A percentile compares a stretch with the other conserved stretches of the same genome.
phyloP scores from a whole-genome alignment of 2,888 invertebrate genomes.

The Agonopterix subpropinquella region DNA sequence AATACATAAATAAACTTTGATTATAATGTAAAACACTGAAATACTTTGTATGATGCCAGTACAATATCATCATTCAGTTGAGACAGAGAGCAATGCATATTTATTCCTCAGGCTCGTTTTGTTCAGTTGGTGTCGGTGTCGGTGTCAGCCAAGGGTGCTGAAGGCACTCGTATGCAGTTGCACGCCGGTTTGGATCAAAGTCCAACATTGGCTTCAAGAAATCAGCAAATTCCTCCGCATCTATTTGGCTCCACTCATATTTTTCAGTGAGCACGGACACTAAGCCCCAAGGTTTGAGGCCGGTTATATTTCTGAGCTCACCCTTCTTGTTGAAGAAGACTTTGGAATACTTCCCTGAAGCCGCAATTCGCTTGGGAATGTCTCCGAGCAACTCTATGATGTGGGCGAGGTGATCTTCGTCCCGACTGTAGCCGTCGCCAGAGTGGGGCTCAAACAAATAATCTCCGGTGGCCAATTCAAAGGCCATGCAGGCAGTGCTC shows the following conservation, averaged over 20 bases:
- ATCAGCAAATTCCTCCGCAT: conserved; percentile 94
- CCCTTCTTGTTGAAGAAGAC: conserved; percentile 97
- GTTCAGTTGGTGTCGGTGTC: conserved; percentile 42
- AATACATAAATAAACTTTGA: conserved; percentile 71
- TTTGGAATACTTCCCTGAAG: conserved; percentile 94
- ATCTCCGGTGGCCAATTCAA: conserved; percentile 99
- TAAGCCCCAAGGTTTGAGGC: conserved; percentile 97
- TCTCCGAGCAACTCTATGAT: conserved; percentile 98
- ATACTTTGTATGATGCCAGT: conserved; percentile 65
- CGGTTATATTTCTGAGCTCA: conserved; percentile 95
- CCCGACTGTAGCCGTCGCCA: conserved; percentile 96
- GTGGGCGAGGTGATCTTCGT: conserved; percentile 99
- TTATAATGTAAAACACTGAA: conserved; percentile 66
- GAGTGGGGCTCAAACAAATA: conserved; percentile 99
- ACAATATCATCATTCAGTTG: conserved; percentile 44
- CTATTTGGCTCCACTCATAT: conserved; percentile 94
- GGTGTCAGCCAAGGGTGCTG: conserved; percentile 92
- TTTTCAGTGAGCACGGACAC: conserved; percentile 96
- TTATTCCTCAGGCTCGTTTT: conserved; percentile 65
- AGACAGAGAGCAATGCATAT: conserved; percentile 54
- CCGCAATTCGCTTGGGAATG: conserved; percentile 95
- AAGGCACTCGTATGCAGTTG: conserved; percentile 95
- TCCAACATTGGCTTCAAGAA: conserved; percentile 98
- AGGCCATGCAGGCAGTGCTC: conserved; percentile 99
- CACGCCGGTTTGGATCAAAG: conserved; percentile 94